phyloP scores from a whole-genome alignment of 1,140 invertebrate species.

The Diorhabda elongata region DNA sequence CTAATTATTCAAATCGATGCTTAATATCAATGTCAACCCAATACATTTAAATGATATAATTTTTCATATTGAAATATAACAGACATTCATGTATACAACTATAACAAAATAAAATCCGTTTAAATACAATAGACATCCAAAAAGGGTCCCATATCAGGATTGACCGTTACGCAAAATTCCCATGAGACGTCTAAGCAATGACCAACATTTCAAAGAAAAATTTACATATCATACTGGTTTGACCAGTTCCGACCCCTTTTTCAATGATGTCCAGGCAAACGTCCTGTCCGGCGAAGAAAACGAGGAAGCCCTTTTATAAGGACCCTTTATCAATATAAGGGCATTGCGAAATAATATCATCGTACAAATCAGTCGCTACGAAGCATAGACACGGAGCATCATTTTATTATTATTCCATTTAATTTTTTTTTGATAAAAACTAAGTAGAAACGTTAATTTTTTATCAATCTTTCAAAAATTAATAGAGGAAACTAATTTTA shows the following conservation, averaged over 20 bases:
- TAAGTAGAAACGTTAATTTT: no score
- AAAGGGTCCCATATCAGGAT: constrained; percentile 18
- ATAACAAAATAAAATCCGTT: no score
- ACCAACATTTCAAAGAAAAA: constrained; percentile 16
- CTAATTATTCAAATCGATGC: no score
- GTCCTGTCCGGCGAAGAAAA: constrained; percentile 19
- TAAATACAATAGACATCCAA: background rate
- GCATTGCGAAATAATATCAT: constrained; percentile 17
- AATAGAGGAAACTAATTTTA: no score
- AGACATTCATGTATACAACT: no score
- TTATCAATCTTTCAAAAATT: no score
- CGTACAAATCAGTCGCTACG: constrained; percentile 15
- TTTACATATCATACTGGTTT: constrained; percentile 24
- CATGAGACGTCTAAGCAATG: constrained; percentile 14
- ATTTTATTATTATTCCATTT: no score
- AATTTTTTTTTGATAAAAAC: no score
- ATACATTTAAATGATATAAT: no score
- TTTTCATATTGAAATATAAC: no score
- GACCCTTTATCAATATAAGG: constrained; percentile 12
- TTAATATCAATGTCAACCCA: no score
- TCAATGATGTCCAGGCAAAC: constrained; percentile 16
- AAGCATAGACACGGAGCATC: constrained; percentile 11
- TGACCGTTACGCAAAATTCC: constrained; percentile 19
- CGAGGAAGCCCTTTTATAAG: constrained; percentile 18
- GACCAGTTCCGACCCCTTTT: constrained; percentile 21